Conservation (phyloP, 2,797 vertebrate species). For the Lates japonicus region DNA sequence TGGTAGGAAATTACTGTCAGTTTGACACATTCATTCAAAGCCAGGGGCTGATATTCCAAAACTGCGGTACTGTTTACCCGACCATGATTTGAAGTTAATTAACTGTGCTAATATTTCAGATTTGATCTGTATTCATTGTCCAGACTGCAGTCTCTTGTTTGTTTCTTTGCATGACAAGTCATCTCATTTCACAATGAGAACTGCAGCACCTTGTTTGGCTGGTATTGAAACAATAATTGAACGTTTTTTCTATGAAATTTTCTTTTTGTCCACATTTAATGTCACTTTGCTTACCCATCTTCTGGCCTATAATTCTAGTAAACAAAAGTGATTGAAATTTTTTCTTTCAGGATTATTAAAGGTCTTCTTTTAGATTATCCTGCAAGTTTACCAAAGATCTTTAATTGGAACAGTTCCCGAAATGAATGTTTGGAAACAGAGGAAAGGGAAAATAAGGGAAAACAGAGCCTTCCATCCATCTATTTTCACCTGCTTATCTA, state of each 20-base stretch:
- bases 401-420: not conserved
- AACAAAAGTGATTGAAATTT: conserved; percentile 19
- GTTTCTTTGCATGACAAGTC: conserved; percentile 67
- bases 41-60: conserved; percentile 58
- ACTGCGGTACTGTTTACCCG: conserved; percentile 68
- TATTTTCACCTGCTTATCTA: not conserved
- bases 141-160: conserved; percentile 62
- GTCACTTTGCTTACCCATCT: conserved; percentile 7
- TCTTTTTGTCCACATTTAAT: conserved; percentile 29
- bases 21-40: conserved; percentile 75
- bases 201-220: conserved; percentile 15
- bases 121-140: conserved; percentile 74
- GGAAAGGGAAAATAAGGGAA: not conserved
- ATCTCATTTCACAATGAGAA: conserved; percentile 45
- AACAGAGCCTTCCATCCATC: not conserved
- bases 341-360: conserved; percentile 4
- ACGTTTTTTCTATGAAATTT: conserved; percentile 31
- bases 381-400: not conserved
- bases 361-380: not conserved
- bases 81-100: conserved; percentile 76
- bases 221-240: conserved; percentile 37
- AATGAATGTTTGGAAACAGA: not conserved
- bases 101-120: conserved; percentile 77
- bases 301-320: not conserved
- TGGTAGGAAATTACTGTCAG: conserved; percentile 68